Base-by-base conservation (phyloP, 2,797 vertebrate species). In the Lepilemur septentrionalis region DNA sequence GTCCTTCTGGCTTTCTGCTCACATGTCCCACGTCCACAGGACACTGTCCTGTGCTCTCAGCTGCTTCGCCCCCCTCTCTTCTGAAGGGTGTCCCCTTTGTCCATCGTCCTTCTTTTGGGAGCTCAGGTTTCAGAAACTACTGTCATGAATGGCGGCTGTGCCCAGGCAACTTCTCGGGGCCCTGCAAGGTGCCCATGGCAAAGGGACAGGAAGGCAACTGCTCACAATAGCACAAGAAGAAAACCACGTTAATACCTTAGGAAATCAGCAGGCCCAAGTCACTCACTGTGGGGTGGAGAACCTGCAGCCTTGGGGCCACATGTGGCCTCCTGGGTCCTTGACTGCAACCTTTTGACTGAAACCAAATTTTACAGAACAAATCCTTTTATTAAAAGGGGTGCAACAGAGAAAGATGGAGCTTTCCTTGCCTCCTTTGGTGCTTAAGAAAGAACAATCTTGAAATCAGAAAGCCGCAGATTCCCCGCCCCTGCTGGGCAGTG, bases 21-120 rank as follows among this genome's bases (percentile, higher is more conserved):
- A 28, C 20, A 2, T 5, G 69, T 25, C 70, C 17, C 30, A 8
- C 20, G 52, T 32, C 41, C 15, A 1, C 18, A 46, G 52, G 48
- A 30, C 9, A 0, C 75, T 7, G 20, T 57, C 50, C 41, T 25
- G 48, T 3, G 10, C 30, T 28, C 12, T 43, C 50, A 8, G 18
- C 2, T 23, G 2, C 81, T 32, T 73, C n/a, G 4, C 28, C 46
- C 38, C 20, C 7, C 7, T 55, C 20, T 43, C 32, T n/a, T 41
- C 83, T 46, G 28, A 50, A 9, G 46, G 52, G 25, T 7, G 1
- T 7, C 3, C 10, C 4, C 61, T 63, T 12, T 0, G 0, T 28
- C 72, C 25, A n/a, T 2, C 3, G 13, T 4, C 9, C 0, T 43
- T 48, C 38, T 89, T 80, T 78, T 14, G 28, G 38, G 63, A 94